Conservation (phyloP, 1,140 invertebrate genomes). For the Heterodera carotae region DNA sequence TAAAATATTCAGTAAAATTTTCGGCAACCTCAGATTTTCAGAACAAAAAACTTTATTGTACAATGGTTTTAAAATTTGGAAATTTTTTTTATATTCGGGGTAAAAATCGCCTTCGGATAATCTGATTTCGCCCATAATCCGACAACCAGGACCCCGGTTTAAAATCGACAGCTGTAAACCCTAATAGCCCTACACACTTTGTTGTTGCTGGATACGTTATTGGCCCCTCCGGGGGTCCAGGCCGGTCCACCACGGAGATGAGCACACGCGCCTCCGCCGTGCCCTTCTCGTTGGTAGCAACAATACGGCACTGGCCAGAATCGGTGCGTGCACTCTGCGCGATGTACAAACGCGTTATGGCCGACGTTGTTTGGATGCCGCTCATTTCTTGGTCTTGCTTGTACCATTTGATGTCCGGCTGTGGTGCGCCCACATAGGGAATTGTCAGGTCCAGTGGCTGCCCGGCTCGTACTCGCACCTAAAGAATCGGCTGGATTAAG, state of each 20-base stretch:
- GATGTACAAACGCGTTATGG: constrained; percentile 81
- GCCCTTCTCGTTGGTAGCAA: constrained; percentile 84
- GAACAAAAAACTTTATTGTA: too few relatives aligned
- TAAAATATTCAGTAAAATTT: too few relatives aligned
- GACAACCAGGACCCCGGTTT: too few relatives aligned
- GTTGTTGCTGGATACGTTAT: constrained; percentile 78
- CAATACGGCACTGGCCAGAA: constrained; percentile 86
- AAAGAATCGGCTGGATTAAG: background rate
- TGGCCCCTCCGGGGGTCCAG: constrained; percentile 83
- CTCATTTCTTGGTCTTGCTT: constrained; percentile 75
- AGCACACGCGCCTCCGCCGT: constrained; percentile 76
- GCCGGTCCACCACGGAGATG: constrained; percentile 75
- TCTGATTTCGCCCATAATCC: too few relatives aligned
- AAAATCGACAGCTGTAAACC: too few relatives aligned
- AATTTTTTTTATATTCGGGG: too few relatives aligned
- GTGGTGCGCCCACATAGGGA: constrained; percentile 88
- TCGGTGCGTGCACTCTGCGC: constrained; percentile 86
- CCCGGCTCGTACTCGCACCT: constrained; percentile 87
- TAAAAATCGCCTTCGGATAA: too few relatives aligned
- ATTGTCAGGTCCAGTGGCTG: constrained; percentile 93
- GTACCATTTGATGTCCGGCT: constrained; percentile 85
- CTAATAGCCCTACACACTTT: constrained; percentile 57
- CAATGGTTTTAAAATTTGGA: too few relatives aligned
- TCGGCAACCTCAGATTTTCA: too few relatives aligned
- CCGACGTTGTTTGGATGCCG: constrained; percentile 79